These are phyloP conservation scores for Hemithea aestivaria DNA, from an alignment of 2,888 invertebrate species.

Conservation along the genomic window DNA sequence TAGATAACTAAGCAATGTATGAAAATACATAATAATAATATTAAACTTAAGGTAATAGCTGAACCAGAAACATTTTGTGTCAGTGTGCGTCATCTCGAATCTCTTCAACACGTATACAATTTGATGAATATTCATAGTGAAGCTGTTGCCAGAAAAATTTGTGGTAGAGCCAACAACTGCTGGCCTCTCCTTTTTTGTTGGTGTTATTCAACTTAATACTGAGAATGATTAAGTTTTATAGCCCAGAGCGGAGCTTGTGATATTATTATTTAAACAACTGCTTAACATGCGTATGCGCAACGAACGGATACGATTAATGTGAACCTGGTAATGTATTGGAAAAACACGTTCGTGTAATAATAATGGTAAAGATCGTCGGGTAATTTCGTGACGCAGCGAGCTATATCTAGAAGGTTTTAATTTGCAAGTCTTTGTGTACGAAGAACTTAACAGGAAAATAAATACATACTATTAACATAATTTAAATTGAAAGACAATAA, in stretches of 20 bases:
- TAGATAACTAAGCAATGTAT: constrained; percentile 37
- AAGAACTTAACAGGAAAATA: too few species aligned
- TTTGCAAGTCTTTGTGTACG: constrained; percentile 3
- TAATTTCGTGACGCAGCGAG: constrained; percentile 37
- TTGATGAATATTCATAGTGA: constrained; percentile 66
- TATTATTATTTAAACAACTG: constrained; percentile 59
- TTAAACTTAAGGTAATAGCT: constrained; percentile 39
- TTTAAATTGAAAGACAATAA: too few species aligned
- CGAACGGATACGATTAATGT: constrained; percentile 58
- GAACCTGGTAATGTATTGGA: constrained; percentile 51
- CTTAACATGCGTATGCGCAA: constrained; percentile 49
- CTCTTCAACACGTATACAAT: constrained; percentile 50
- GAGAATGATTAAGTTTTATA: constrained; percentile 57
- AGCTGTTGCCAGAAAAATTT: constrained; percentile 59
- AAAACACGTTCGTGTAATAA: constrained; percentile 39
- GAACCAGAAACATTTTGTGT: constrained; percentile 42
- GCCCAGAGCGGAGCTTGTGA: constrained; percentile 52
- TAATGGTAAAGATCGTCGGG: constrained; percentile 29
- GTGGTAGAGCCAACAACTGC: constrained; percentile 56
- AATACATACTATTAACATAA: too few species aligned
- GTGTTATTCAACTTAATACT: constrained; percentile 57
- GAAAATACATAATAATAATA: constrained; percentile 48
- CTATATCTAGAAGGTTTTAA: constrained; percentile 31
- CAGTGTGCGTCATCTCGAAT: constrained; percentile 59
- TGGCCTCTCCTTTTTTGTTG: constrained; percentile 60